A percentile compares a stretch with the other conserved stretches of the same genome.
phyloP scores from a whole-genome alignment of 1,140 invertebrate species.

The Anastrepha ludens region DNA sequence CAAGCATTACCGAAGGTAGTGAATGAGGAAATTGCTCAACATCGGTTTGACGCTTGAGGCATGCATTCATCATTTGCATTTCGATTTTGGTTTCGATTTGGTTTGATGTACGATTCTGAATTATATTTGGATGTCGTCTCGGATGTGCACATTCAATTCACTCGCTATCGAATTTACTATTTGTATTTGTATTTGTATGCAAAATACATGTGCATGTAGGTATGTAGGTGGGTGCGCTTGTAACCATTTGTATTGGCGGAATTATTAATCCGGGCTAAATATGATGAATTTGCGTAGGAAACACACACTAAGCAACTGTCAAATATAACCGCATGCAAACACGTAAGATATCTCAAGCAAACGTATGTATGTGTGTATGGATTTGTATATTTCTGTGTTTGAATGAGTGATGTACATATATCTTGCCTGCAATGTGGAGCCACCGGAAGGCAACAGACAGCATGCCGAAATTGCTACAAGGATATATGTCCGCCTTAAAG shows the following conservation, averaged over 20 bases:
- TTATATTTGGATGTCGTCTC: slow-evolving; percentile 23
- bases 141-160: slow-evolving; percentile 9
- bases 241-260: slow-evolving; percentile 32
- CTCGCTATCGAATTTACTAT: neutral
- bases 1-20: neutral
- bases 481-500: neutral
- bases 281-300: slow-evolving; percentile 49
- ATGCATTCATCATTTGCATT: slow-evolving; percentile 25
- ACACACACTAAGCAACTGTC: slow-evolving; percentile 22
- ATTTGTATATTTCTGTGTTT: no score
- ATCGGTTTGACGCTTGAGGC: neutral
- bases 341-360: neutral
- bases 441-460: neutral
- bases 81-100: slow-evolving; percentile 35
- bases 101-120: slow-evolving; percentile 43
- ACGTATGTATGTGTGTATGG: neutral
- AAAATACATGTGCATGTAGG: neutral
- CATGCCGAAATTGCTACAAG: slow-evolving; percentile 17
- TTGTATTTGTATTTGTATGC: neutral
- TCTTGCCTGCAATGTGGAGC: neutral
- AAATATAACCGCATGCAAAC: slow-evolving; percentile 27
- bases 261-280: slow-evolving; percentile 51
- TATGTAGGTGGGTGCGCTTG: neutral
- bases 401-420: neutral
- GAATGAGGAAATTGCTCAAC: slow-evolving; percentile 31